These are phyloP conservation scores for Eudemis profundana DNA, from an alignment of 2,888 invertebrate species.

Conservation along the genomic window DNA sequence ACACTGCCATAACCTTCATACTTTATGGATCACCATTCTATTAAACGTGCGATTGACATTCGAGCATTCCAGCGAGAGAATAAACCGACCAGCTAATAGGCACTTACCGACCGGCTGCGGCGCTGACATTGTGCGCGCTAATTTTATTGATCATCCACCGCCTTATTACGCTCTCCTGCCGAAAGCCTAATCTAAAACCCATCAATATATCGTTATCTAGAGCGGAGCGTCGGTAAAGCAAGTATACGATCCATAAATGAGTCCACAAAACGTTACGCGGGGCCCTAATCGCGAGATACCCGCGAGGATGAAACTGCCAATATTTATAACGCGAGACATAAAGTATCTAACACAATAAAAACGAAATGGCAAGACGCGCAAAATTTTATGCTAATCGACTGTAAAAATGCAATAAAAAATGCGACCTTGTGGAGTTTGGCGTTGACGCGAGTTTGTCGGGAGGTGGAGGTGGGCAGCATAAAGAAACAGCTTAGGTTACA, in stretches of 20 bases:
- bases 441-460: conserved; percentile 26
- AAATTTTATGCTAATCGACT: conserved; percentile 70
- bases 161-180: conserved; percentile 56
- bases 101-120: conserved; percentile 33
- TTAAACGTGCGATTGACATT: conserved; percentile 68
- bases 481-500: conserved; percentile 5
- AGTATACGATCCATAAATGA: conserved; percentile 79
- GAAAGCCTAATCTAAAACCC: conserved; percentile 70
- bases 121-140: conserved; percentile 51
- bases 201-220: conserved; percentile 76
- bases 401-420: conserved; percentile 70
- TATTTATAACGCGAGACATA: conserved; percentile 69
- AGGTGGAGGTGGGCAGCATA: not conserved
- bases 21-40: conserved; percentile 75
- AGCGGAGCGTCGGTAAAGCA: conserved; percentile 69
- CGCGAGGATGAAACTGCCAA: conserved; percentile 68
- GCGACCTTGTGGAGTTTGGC: conserved; percentile 54
- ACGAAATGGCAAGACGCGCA: conserved; percentile 65
- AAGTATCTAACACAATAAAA: conserved; percentile 68
- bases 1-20: conserved; percentile 62
- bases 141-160: conserved; percentile 62
- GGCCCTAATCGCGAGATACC: conserved; percentile 66
- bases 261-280: conserved; percentile 64
- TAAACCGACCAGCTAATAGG: conserved; percentile 40
- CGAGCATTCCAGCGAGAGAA: conserved; percentile 46